phyloP scores from a whole-genome alignment of 2,113 vertebrate species.

The Brachypteracias leptosomus region DNA sequence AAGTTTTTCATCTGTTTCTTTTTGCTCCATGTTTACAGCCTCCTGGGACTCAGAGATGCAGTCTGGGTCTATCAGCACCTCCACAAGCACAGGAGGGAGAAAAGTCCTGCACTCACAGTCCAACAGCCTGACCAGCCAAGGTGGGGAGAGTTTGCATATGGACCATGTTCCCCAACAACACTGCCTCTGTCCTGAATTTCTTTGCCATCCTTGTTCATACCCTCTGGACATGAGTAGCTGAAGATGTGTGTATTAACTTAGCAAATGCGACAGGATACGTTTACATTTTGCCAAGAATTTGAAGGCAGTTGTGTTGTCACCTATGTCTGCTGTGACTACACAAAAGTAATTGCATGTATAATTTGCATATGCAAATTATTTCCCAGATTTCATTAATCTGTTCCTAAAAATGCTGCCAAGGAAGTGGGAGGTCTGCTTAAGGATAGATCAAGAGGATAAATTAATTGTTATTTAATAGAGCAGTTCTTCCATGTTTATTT shows the following conservation, averaged over 20 bases:
- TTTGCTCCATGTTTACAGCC: neutral
- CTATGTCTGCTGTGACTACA: slow-evolving; percentile 23
- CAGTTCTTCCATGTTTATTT: neutral
- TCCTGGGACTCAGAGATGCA: neutral
- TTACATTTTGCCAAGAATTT: slow-evolving; percentile 48
- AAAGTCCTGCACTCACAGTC: neutral
- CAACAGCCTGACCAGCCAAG: neutral
- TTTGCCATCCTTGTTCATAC: neutral
- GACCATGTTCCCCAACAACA: neutral
- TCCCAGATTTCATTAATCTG: slow-evolving; percentile 24
- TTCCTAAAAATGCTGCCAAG: slow-evolving; percentile 50
- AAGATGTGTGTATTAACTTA: neutral
- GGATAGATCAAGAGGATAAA: neutral
- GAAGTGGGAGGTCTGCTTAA: slow-evolving; percentile 20
- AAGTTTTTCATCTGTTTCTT: neutral
- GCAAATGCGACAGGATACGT: neutral
- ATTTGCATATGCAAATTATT: slow-evolving; percentile 50
- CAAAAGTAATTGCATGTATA: slow-evolving; percentile 19
- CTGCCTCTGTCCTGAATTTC: neutral
- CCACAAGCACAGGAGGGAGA: neutral
- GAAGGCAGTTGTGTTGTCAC: slow-evolving; percentile 24
- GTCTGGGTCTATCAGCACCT: neutral
- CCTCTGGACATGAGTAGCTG: neutral
- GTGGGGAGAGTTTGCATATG: neutral
- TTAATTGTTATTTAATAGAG: slow-evolving; percentile 33